Evolutionary conservation across 2,113 vertebrate genomes (phyloP), one percentile per base, ranked within the genome.

Genomic region (Gasterosteus aculeatus): DNA sequence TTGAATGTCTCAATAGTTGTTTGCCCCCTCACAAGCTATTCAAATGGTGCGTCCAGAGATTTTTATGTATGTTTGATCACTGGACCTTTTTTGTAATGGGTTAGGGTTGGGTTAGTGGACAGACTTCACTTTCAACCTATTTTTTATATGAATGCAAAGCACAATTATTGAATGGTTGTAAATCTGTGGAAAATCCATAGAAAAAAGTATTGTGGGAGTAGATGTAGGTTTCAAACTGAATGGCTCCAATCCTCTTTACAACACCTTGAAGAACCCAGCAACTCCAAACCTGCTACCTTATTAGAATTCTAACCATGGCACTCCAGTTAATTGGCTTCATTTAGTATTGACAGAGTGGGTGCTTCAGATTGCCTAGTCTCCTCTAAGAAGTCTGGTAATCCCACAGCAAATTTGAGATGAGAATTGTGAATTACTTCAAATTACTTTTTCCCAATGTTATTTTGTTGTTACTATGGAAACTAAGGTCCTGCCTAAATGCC

Each of bases 291-390:
- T 35, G 38, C 41, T 26, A 16, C 51, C 46, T 80, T 22, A 64
- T 68, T 60, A 65, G 42, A 39, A 70, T 61, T 83, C 76, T 29
- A 16, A 33, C 46, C 39, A 56, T 7, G 53, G 19, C 35, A 42
- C 59, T 61, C 12, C 14, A 65, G 54, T 63, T 72, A 67, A 76
- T 84, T 75, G 79, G 65, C 75, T 78, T 64, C 47, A 59, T 69
- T 74, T 62, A 67, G 66, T 85, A 75, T 75, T 81, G 65, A 77
- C 75, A 85, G 62, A 77, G 57, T 16, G 63, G 15, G 18, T 60
- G 54, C 26, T 42, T 67, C 70, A 49, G 53, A 59, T 49, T 66
- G 54, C 29, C 67, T 19, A 46, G 68, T 72, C 66, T 54, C 58
- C 47, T n/a, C 9, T 39, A 51, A 70, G 65, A 74, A 66, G 64